Percentiles rank a stretch among this genome's conserved stretches.
Evolutionary conservation across 2,113 vertebrate genomes (phyloP).

Genomic region (Zootoca vivipara): DNA sequence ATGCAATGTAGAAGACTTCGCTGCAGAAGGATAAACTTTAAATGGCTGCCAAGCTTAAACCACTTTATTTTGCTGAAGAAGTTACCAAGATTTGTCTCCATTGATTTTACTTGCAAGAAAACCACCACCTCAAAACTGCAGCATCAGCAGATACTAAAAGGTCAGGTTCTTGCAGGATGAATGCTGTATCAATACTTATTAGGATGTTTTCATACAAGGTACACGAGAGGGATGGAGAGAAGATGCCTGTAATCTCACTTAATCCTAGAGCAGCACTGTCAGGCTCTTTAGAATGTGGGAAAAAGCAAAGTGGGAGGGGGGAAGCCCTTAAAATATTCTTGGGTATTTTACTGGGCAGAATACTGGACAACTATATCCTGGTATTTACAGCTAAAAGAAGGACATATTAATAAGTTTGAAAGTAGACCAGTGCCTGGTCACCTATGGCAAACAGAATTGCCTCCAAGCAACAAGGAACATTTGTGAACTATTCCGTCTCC

Average conservation of each 20-base stretch:
- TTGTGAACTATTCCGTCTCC: background rate
- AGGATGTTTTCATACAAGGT: conserved; percentile 73
- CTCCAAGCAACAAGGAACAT: background rate
- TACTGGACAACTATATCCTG: background rate
- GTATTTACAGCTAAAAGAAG: background rate
- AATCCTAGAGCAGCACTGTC: conserved; percentile 72
- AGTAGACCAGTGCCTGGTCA: background rate
- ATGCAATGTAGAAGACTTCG: conserved; percentile 8
- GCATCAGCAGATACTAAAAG: conserved; percentile 77
- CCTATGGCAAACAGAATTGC: background rate
- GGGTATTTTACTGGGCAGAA: conserved; percentile 44
- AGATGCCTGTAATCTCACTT: conserved; percentile 77
- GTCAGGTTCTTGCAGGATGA: conserved; percentile 75
- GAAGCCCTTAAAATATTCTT: conserved; percentile 39
- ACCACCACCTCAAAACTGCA: conserved; percentile 72
- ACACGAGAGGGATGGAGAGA: conserved; percentile 67
- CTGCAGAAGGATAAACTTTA: conserved; percentile 28
- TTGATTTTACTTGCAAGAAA: conserved; percentile 78
- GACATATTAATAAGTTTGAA: background rate
- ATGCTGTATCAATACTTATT: conserved; percentile 81
- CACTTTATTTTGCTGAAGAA: conserved; percentile 63
- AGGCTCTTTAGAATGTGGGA: conserved; percentile 80
- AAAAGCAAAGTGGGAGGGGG: conserved; percentile 71
- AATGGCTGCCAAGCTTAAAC: conserved; percentile 9
- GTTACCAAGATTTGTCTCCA: conserved; percentile 74